Percentiles rank a stretch among this genome's conserved stretches.
Evolutionary conservation across 35 echinoderm and acorn worm genomes (phyloP).

Genomic region (Heliocidaris erythrogramma): DNA sequence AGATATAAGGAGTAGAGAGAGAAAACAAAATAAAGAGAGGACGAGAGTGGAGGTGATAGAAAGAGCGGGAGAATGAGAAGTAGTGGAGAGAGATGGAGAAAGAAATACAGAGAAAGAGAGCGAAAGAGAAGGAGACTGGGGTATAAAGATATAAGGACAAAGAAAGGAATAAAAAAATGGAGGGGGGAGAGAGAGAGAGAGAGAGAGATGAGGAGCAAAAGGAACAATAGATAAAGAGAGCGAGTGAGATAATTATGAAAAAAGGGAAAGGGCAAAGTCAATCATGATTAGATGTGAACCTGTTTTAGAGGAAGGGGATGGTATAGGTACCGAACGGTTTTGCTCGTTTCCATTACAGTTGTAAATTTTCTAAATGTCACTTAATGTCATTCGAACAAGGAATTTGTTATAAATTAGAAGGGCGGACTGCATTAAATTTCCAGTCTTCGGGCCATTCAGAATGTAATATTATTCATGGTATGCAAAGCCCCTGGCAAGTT

Average conservation of each 20-base stretch:
- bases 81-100: no score
- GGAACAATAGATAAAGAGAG: no score
- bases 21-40: no score
- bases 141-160: background rate
- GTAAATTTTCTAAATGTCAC: background rate
- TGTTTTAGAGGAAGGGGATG: background rate
- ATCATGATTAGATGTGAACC: conserved; percentile 3
- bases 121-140: background rate
- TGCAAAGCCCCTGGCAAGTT: background rate
- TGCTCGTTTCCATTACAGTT: background rate
- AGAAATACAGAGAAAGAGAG: no score
- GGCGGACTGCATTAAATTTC: background rate
- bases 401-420: background rate
- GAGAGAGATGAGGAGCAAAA: background rate
- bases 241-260: no score
- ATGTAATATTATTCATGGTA: background rate
- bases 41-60: no score
- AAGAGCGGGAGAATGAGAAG: no score
- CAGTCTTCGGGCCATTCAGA: background rate
- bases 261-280: background rate
- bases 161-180: no score
- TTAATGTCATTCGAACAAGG: background rate
- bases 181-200: background rate
- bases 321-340: background rate
- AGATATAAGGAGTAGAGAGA: no score